Conservation (phyloP, 2,888 invertebrate genomes). For the Acleris sparsana region DNA sequence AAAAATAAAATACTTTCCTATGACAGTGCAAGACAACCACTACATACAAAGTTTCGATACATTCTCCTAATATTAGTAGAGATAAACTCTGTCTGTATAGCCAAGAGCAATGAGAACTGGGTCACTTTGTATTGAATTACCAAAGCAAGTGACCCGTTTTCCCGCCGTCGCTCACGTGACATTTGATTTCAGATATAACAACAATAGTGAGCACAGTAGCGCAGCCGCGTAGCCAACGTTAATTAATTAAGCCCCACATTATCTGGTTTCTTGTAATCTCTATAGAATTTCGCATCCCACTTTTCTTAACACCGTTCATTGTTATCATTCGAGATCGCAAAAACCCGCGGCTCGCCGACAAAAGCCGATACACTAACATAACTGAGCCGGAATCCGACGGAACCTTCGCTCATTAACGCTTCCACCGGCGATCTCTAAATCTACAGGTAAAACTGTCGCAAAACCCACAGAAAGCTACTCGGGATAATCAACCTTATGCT, state of each 20-base stretch:
- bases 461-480: slow-evolving; percentile 36
- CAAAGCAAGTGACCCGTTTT: no score
- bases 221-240: slow-evolving; percentile 46
- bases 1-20: no score
- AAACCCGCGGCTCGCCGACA: slow-evolving; percentile 78
- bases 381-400: slow-evolving; percentile 72
- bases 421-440: slow-evolving; percentile 56
- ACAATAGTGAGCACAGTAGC: no score
- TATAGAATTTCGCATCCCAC: slow-evolving; percentile 64
- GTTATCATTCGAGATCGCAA: slow-evolving; percentile 80
- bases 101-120: no score
- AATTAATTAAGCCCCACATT: slow-evolving; percentile 65
- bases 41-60: no score
- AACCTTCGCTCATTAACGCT: slow-evolving; percentile 80
- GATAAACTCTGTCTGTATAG: no score
- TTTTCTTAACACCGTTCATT: slow-evolving; percentile 71
- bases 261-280: slow-evolving; percentile 64
- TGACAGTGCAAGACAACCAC: no score
- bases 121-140: no score
- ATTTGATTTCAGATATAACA: no score
- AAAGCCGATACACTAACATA: slow-evolving; percentile 77
- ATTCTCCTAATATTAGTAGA: no score
- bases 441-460: slow-evolving; percentile 49
- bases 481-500: slow-evolving; percentile 37
- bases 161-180: no score